Percentiles rank a stretch among this genome's conserved stretches.
Conservation (phyloP, 2,888 invertebrate genomes). For the Chironomus tentans region DNA sequence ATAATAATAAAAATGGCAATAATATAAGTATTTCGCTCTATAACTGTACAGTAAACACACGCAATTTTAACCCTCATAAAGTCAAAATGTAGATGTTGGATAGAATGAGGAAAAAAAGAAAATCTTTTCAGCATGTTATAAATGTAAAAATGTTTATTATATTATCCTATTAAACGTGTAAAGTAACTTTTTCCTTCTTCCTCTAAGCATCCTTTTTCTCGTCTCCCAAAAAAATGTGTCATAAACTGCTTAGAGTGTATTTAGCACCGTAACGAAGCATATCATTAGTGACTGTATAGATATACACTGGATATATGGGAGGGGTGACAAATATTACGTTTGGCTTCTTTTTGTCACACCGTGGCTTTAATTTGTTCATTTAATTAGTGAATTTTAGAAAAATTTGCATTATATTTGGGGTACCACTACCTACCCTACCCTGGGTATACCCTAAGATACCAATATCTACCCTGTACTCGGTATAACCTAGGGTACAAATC, state of each 20-base stretch:
- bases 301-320: background rate
- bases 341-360: background rate
- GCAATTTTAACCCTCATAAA: constrained; percentile 16
- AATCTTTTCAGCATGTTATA: constrained; percentile 23
- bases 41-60: background rate
- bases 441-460: too few species aligned
- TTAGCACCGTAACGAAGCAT: constrained; percentile 17
- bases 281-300: background rate
- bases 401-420: too few species aligned
- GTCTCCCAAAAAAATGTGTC: background rate
- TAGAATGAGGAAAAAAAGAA: background rate
- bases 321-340: constrained; percentile 8
- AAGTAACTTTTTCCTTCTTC: background rate
- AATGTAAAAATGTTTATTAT: constrained; percentile 27
- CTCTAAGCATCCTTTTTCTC: background rate
- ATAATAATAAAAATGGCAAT: constrained; percentile 23
- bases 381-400: too few species aligned
- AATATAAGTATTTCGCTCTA: background rate
- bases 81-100: background rate
- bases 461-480: too few species aligned
- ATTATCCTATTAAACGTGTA: constrained; percentile 27
- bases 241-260: constrained; percentile 12
- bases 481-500: too few species aligned
- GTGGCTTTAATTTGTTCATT: too few species aligned
- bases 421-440: too few species aligned